These are phyloP conservation scores for Acrocera orbiculus DNA, from an alignment of 2,888 invertebrate species.

Conservation along the genomic window DNA sequence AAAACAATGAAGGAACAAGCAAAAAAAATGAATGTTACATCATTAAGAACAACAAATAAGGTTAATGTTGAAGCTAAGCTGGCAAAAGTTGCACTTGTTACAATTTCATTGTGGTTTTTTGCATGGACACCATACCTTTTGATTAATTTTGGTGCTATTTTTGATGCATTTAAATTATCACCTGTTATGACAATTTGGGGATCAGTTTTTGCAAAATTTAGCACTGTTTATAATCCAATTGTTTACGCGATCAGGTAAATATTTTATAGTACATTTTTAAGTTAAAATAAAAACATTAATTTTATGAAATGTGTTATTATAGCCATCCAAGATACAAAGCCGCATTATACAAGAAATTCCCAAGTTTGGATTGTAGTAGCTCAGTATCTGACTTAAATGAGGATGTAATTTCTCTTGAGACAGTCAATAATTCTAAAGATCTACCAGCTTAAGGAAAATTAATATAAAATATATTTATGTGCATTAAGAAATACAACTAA, in stretches of 20 bases:
- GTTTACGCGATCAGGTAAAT: slow-evolving; percentile 43
- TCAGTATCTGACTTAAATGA: slow-evolving; percentile 2
- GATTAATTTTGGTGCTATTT: slow-evolving; percentile 30
- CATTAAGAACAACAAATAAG: slow-evolving; percentile 33
- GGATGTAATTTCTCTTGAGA: no score
- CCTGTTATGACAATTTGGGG: slow-evolving; percentile 33
- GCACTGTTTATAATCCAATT: slow-evolving; percentile 39
- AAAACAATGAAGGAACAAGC: slow-evolving; percentile 37
- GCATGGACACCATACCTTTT: slow-evolving; percentile 38
- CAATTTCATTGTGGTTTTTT: slow-evolving; percentile 41
- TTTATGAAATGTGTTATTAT: background rate
- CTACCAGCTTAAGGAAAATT: no score
- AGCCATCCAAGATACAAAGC: slow-evolving; percentile 45
- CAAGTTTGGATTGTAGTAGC: slow-evolving; percentile 36
- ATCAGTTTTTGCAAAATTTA: slow-evolving; percentile 43
- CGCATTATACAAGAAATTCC: slow-evolving; percentile 41
- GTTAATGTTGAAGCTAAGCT: slow-evolving; percentile 34
- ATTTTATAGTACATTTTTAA: background rate
- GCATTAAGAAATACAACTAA: no score
- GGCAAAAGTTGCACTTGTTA: slow-evolving; percentile 40
- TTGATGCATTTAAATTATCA: slow-evolving; percentile 24
- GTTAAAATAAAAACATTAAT: background rate
- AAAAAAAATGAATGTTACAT: slow-evolving; percentile 42
- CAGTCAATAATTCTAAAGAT: no score
- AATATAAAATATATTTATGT: no score